Conservation (phyloP, 2,113 vertebrate genomes). For the Coryphaenoides rupestris region DNA sequence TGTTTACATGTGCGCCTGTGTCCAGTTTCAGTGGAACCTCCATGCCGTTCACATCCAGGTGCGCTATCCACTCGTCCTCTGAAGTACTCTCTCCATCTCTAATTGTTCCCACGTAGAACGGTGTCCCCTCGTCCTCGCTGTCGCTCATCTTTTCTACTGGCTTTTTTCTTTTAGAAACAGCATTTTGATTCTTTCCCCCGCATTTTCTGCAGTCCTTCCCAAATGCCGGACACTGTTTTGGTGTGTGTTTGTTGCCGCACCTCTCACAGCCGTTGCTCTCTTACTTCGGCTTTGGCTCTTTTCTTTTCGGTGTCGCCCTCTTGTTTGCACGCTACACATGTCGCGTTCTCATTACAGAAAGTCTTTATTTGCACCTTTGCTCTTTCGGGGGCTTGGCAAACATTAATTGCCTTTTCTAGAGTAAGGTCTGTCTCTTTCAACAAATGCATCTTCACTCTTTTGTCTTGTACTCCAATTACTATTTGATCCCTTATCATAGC, state of each 20-base stretch:
- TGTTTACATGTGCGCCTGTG: conserved; percentile 13
- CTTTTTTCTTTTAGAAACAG: conserved; percentile 18
- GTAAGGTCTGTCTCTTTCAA: conserved; percentile 23
- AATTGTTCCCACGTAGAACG: background rate
- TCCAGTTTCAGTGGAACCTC: conserved; percentile 14
- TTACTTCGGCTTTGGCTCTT: background rate
- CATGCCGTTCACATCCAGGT: conserved; percentile 6
- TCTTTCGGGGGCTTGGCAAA: conserved; percentile 16
- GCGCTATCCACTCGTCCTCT: conserved; percentile 7
- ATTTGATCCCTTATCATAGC: conserved; percentile 24
- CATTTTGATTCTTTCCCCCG: conserved; percentile 5
- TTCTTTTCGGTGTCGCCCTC: background rate
- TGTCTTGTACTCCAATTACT: conserved; percentile 20
- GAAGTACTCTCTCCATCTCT: background rate
- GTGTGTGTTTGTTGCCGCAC: conserved; percentile 9
- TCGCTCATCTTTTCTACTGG: conserved; percentile 1
- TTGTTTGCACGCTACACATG: background rate
- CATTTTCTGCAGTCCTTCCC: conserved; percentile 19
- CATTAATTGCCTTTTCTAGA: conserved; percentile 18
- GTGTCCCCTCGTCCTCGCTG: conserved; percentile 7
- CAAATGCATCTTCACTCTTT: conserved; percentile 22
- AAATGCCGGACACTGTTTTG: conserved; percentile 14
- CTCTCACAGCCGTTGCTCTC: background rate
- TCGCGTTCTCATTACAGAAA: conserved; percentile 7
- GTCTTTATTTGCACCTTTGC: conserved; percentile 21